Evolutionary conservation across 1,140 invertebrate species (phyloP).

Genomic region (Aphis craccivora): DNA sequence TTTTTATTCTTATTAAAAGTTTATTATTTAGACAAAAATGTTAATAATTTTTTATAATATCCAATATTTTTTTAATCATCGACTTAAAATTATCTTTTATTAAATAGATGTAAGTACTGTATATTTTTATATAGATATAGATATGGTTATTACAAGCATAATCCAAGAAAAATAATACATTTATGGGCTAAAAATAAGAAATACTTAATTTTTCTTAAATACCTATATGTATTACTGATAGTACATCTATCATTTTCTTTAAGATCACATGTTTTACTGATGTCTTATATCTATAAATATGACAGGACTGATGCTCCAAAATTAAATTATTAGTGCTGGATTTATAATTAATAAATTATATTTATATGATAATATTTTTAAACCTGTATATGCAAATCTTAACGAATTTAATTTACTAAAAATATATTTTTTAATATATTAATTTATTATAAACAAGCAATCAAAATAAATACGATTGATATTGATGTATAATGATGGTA

Average conservation of each 20-base stretch:
- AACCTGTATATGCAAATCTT: constrained; percentile 96
- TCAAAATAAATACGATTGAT: not conserved
- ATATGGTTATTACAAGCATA: constrained; percentile 90
- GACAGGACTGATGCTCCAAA: too few species aligned
- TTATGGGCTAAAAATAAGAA: constrained; percentile 99
- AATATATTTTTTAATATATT: constrained; percentile 61
- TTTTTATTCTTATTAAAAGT: too few species aligned
- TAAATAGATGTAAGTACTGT: not conserved
- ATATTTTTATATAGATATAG: constrained; percentile 72
- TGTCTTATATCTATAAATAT: too few species aligned
- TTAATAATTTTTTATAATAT: too few species aligned
- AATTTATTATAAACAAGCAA: constrained; percentile 11
- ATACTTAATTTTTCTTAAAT: too few species aligned
- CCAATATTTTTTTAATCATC: not conserved
- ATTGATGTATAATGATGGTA: constrained; percentile 1
- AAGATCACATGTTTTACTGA: too few species aligned
- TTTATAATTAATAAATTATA: too few species aligned
- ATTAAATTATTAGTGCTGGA: too few species aligned
- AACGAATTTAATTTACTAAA: constrained; percentile 95
- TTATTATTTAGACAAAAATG: too few species aligned
- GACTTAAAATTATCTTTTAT: not conserved
- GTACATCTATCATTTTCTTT: too few species aligned
- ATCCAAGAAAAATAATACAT: constrained; percentile 96
- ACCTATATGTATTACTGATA: too few species aligned
- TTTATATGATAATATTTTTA: too few species aligned